Conservation (phyloP, 2,888 invertebrate species). For the Apodemia duryi region DNA sequence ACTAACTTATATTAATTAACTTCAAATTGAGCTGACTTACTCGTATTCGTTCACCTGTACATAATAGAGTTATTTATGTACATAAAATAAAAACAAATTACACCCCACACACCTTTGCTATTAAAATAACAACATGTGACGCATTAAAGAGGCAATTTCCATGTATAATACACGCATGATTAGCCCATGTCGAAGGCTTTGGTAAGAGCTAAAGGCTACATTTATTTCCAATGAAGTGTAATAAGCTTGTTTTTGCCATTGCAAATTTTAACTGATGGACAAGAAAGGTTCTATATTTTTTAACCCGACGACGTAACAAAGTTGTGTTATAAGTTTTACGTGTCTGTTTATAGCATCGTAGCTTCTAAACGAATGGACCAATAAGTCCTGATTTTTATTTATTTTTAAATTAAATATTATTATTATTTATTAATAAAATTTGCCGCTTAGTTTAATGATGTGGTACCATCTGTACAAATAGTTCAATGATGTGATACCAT, state of each 20-base stretch:
- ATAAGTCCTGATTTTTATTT: too few relatives aligned
- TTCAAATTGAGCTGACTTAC: background rate
- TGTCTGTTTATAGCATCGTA: background rate
- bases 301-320: too few relatives aligned
- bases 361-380: background rate
- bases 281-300: background rate
- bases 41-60: background rate
- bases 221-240: background rate
- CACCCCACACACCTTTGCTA: background rate
- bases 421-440: too few relatives aligned
- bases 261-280: background rate
- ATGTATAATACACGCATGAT: conserved; percentile 9
- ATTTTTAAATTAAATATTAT: too few relatives aligned
- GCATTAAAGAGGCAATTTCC: background rate
- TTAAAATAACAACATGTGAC: conserved; percentile 8
- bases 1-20: background rate
- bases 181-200: conserved; percentile 3
- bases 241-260: background rate
- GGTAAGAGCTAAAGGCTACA: conserved; percentile 6
- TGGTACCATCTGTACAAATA: too few relatives aligned
- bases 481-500: too few relatives aligned
- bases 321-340: too few relatives aligned
- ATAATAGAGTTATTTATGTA: background rate
- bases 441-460: too few relatives aligned
- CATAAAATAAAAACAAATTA: conserved; percentile 3